phyloP scores from a whole-genome alignment of 2,888 invertebrate species.

The Megalurothrips usitatus region DNA sequence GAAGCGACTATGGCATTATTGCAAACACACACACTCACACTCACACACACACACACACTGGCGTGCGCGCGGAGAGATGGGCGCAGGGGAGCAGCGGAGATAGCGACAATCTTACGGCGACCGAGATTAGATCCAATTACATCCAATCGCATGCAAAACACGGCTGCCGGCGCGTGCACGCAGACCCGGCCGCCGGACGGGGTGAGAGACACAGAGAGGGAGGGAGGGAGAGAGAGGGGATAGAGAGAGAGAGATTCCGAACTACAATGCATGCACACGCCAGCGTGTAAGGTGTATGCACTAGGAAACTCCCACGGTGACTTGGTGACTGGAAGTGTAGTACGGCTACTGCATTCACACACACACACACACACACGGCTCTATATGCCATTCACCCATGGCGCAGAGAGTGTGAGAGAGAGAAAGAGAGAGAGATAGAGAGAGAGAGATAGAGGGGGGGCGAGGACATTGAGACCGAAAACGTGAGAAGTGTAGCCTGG shows the following conservation, averaged over 20 bases:
- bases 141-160: slow-evolving; percentile 16
- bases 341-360: background rate
- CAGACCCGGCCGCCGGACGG: background rate
- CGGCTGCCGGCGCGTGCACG: background rate
- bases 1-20: too few relatives aligned
- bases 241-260: background rate
- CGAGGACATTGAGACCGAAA: background rate
- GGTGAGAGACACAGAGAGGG: background rate
- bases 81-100: too few relatives aligned
- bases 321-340: background rate
- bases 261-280: background rate
- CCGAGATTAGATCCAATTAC: slow-evolving; percentile 20
- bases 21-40: too few relatives aligned
- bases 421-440: background rate
- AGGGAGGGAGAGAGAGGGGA: too few relatives aligned
- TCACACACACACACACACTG: too few relatives aligned
- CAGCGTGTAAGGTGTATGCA: background rate
- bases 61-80: too few relatives aligned
- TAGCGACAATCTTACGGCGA: background rate
- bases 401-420: background rate
- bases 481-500: background rate
- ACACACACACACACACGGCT: background rate
- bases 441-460: background rate
- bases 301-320: slow-evolving; percentile 7
- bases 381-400: background rate